Conservation (phyloP, 2,113 vertebrate genomes). For the Rattus rattus region DNA sequence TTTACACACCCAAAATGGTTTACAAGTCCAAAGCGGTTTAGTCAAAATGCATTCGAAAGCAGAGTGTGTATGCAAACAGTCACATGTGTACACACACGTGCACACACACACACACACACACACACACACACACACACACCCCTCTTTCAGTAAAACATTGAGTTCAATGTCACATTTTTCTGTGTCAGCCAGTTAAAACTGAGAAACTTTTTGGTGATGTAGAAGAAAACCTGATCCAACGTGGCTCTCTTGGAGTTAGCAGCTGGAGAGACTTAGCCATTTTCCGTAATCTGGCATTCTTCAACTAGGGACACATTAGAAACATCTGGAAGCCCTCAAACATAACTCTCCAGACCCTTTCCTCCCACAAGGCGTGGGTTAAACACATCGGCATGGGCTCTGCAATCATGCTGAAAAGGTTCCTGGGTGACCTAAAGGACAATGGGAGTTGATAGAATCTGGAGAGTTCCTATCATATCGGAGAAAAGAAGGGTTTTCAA, state of each 20-base stretch:
- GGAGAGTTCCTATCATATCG: not conserved
- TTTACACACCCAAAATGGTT: not conserved
- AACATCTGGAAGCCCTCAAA: slow-evolving; percentile 11
- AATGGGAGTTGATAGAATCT: not conserved
- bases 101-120: not conserved
- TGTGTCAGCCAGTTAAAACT: slow-evolving; percentile 45
- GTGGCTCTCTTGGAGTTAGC: not conserved
- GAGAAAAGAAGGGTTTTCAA: not conserved
- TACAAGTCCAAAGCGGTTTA: not conserved
- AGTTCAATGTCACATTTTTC: slow-evolving; percentile 7
- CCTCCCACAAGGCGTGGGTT: not conserved
- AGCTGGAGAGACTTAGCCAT: not conserved
- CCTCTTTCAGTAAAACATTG: not conserved
- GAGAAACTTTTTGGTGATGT: not conserved
- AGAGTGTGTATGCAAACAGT: not conserved
- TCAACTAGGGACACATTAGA: not conserved
- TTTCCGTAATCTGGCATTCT: not conserved
- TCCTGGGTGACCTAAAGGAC: not conserved
- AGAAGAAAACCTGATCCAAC: not conserved
- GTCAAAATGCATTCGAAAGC: slow-evolving; percentile 44
- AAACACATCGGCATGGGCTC: not conserved
- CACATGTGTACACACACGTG: not conserved
- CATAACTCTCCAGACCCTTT: not conserved
- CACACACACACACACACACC: no score
- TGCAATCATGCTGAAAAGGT: not conserved